Conservation (phyloP, 2,888 invertebrate genomes). For the Polyploca ridens region DNA sequence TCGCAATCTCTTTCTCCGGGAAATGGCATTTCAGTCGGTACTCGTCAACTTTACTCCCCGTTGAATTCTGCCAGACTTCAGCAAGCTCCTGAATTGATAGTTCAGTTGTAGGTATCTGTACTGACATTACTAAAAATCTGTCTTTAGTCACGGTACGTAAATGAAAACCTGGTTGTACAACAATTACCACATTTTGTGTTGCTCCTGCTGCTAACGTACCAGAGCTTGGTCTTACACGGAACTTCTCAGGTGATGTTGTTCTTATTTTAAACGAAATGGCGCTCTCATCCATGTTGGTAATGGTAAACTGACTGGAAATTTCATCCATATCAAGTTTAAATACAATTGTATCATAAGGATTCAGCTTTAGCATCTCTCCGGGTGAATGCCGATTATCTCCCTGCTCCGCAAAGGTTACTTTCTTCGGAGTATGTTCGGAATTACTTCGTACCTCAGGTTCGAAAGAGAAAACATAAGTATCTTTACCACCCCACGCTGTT, state of each 20-base stretch:
- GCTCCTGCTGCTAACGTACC: slow-evolving; percentile 89
- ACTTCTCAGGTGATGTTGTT: slow-evolving; percentile 98
- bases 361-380: slow-evolving; percentile 85
- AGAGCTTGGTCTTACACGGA: slow-evolving; percentile 94
- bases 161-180: slow-evolving; percentile 90
- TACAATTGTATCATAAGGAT: slow-evolving; percentile 88
- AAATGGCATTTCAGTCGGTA: slow-evolving; percentile 89
- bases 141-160: slow-evolving; percentile 89
- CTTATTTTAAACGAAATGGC: slow-evolving; percentile 89
- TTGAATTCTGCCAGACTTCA: slow-evolving; percentile 89
- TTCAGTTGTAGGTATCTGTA: slow-evolving; percentile 86
- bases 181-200: slow-evolving; percentile 87
- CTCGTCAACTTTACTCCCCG: slow-evolving; percentile 86
- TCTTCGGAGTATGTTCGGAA: slow-evolving; percentile 75
- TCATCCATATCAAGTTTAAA: slow-evolving; percentile 89
- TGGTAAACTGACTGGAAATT: slow-evolving; percentile 86
- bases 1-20: slow-evolving; percentile 69
- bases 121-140: slow-evolving; percentile 95
- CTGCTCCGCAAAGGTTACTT: slow-evolving; percentile 73
- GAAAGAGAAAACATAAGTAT: slow-evolving; percentile 89
- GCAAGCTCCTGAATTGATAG: slow-evolving; percentile 85
- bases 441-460: slow-evolving; percentile 82
- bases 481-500: slow-evolving; percentile 91
- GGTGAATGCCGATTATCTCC: slow-evolving; percentile 66
- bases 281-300: slow-evolving; percentile 88